phyloP scores from a whole-genome alignment of 2,797 vertebrate species.

The Delichon dasypus region DNA sequence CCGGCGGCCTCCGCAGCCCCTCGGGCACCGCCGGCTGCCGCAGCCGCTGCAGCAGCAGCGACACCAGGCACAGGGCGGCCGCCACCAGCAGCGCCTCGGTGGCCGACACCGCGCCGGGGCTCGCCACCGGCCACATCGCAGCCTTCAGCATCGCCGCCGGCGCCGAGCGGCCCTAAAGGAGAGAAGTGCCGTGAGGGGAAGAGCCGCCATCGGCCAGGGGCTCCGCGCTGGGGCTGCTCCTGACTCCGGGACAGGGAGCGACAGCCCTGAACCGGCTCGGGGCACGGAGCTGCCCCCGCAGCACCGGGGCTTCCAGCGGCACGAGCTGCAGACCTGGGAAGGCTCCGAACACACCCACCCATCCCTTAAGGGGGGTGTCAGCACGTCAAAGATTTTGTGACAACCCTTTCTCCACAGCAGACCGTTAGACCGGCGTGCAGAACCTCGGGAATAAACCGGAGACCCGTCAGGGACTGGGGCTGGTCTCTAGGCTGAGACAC shows the following conservation, averaged over 20 bases:
- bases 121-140: neutral
- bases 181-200: too few species aligned
- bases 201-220: neutral
- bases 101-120: slow-evolving; percentile 65
- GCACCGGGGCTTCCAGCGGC: neutral
- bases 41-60: slow-evolving; percentile 74
- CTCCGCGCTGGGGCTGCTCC: neutral
- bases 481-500: neutral
- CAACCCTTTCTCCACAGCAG: neutral
- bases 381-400: too few species aligned
- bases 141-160: neutral
- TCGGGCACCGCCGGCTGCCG: slow-evolving; percentile 65
- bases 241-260: neutral
- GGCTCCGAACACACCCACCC: neutral
- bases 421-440: fast-evolving
- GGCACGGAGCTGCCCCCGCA: neutral
- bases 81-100: slow-evolving; percentile 76
- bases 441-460: neutral
- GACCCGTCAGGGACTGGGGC: neutral
- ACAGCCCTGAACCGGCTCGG: fast-evolving
- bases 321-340: neutral
- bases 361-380: fast-evolving
- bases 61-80: slow-evolving; percentile 73
- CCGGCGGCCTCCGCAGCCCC: slow-evolving; percentile 82
- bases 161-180: neutral